phyloP scores from a whole-genome alignment of 2,888 invertebrate species.

The Galeopsomyia nigrocyanea region DNA sequence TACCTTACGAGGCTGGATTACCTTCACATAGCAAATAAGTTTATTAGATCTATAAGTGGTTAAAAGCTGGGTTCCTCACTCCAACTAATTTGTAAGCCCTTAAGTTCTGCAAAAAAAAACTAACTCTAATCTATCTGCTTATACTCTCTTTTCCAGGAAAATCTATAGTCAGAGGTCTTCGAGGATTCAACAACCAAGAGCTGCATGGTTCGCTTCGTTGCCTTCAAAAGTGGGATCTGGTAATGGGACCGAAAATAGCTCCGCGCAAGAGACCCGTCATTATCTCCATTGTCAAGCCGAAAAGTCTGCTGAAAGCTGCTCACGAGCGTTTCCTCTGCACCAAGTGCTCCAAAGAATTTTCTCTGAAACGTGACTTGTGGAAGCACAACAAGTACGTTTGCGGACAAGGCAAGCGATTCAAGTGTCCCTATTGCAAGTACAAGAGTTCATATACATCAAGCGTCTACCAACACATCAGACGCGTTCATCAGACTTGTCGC shows the following conservation, averaged over 20 bases:
- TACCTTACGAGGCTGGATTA: no score
- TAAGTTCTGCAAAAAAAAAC: no score
- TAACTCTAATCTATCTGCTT: no score
- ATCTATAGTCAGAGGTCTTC: no score
- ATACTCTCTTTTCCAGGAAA: no score
- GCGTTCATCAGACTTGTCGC: conserved; percentile 53
- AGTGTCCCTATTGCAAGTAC: conserved; percentile 67
- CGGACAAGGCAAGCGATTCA: conserved; percentile 68
- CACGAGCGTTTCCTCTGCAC: conserved; percentile 53
- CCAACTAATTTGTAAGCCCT: no score
- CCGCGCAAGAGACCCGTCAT: not conserved
- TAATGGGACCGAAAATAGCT: not conserved
- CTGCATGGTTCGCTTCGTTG: not conserved
- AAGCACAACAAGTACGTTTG: conserved; percentile 69
- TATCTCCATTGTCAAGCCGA: not conserved
- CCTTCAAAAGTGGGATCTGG: not conserved
- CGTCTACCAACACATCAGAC: conserved; percentile 57
- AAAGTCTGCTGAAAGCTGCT: conserved; percentile 20
- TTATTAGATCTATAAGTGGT: no score
- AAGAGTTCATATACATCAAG: conserved; percentile 49
- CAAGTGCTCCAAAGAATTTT: conserved; percentile 60
- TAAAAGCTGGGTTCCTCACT: no score
- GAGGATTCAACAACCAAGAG: not conserved
- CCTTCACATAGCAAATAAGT: no score
- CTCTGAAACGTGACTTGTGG: conserved; percentile 62